Evolutionary conservation across 2,888 invertebrate species (phyloP).

Genomic region (Diabrotica balteata): DNA sequence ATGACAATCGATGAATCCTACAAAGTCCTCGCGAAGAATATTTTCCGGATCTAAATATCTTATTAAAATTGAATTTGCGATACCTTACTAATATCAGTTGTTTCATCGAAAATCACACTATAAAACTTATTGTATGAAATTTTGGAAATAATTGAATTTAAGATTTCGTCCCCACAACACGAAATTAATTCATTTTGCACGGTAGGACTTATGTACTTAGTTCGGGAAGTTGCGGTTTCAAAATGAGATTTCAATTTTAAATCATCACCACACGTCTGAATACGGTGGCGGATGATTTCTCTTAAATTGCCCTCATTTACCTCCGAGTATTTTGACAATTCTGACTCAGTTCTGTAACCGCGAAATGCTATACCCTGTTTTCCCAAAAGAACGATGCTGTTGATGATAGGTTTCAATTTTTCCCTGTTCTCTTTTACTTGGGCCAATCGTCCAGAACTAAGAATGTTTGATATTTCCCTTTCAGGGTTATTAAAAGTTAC

Average conservation of each 20-base stretch:
- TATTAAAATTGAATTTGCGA: conserved; percentile 1
- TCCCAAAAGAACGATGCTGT: conserved; percentile 16
- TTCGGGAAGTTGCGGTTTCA: conserved; percentile 8
- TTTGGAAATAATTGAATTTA: conserved; percentile 4
- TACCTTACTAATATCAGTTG: no score
- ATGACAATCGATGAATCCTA: no score
- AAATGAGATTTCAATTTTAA: conserved; percentile 12
- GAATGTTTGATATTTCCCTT: no score
- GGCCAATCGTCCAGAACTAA: no score
- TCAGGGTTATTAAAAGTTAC: no score
- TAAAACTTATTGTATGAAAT: conserved; percentile 4
- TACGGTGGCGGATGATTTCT: conserved; percentile 14
- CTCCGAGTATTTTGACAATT: conserved; percentile 11
- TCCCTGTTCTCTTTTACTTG: no score
- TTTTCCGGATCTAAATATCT: no score
- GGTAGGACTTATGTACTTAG: conserved; percentile 13
- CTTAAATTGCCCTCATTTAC: conserved; percentile 18
- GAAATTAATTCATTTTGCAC: conserved; percentile 12
- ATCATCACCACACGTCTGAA: conserved; percentile 21
- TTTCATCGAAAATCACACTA: conserved; percentile 16
- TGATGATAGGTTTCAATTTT: no score
- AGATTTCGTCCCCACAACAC: conserved; percentile 18
- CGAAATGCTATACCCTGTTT: conserved; percentile 16
- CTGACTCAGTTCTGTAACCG: conserved; percentile 9
- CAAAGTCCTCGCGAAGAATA: no score